Evolutionary conservation across 2,888 invertebrate species (phyloP).

Genomic region (Gymnoscelis rufifasciata): DNA sequence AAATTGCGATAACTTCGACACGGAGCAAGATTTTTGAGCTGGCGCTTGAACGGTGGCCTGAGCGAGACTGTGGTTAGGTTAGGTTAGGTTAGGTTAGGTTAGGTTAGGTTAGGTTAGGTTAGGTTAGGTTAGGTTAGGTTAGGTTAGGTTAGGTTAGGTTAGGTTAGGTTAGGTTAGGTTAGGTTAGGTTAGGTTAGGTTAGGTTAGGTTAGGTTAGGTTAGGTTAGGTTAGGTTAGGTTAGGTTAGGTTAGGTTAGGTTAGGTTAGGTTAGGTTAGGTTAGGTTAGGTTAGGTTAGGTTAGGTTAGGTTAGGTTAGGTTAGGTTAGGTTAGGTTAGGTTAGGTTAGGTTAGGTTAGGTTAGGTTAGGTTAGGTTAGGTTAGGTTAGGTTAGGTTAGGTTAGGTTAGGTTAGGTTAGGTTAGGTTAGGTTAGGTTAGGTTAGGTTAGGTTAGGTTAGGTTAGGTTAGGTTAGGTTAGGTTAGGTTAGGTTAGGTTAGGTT

Average conservation of each 20-base stretch:
- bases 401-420: constrained; percentile 21
- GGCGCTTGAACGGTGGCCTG: no score
- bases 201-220: constrained; percentile 19
- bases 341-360: constrained; percentile 7
- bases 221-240: constrained; percentile 19
- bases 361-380: constrained; percentile 25
- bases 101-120: constrained; percentile 24
- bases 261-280: constrained; percentile 28
- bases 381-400: constrained; percentile 28
- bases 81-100: constrained; percentile 26
- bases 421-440: constrained; percentile 18
- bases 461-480: constrained; percentile 20
- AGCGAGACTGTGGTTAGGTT: constrained; percentile 14
- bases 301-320: constrained; percentile 27
- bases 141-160: constrained; percentile 18
- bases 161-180: constrained; percentile 18
- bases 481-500: constrained; percentile 20
- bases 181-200: constrained; percentile 18
- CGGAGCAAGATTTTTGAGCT: no score
- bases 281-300: constrained; percentile 27
- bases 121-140: constrained; percentile 14
- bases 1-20: no score
- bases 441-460: constrained; percentile 10
- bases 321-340: constrained; percentile 1
- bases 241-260: constrained; percentile 26